phyloP scores from a whole-genome alignment of 2,888 invertebrate species.

The Drosophila eohydei region DNA sequence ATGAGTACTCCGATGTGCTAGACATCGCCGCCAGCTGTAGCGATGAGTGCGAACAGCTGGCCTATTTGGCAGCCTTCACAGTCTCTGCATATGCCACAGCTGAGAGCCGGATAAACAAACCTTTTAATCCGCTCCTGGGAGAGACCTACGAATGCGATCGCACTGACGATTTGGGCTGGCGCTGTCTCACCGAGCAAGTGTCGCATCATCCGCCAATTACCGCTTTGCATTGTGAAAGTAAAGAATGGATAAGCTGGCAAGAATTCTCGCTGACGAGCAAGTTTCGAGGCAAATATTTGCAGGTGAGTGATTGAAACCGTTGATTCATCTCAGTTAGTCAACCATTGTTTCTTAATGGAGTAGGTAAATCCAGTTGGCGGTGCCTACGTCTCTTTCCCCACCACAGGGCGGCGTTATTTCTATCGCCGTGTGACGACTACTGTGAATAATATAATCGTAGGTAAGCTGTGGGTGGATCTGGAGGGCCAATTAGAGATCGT shows the following conservation, averaged over 20 bases:
- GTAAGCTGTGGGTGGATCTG: conserved; percentile 99
- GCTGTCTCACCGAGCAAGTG: conserved; percentile 96
- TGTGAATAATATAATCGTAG: conserved; percentile 99
- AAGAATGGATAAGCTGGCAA: conserved; percentile 97
- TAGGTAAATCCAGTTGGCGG: conserved; percentile 88
- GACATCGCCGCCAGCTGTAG: conserved; percentile 93
- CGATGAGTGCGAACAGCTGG: conserved; percentile 96
- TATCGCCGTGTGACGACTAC: conserved; percentile 99
- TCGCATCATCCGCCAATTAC: conserved; percentile 99
- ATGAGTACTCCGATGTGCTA: conserved; percentile 96
- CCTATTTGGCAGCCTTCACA: conserved; percentile 98
- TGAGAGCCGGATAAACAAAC: conserved; percentile 94
- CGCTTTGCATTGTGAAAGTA: conserved; percentile 97
- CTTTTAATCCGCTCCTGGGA: conserved; percentile 98
- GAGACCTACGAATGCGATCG: conserved; percentile 99
- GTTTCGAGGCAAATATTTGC: conserved; percentile 99
- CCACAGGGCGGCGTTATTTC: conserved; percentile 93
- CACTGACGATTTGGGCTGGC: conserved; percentile 97
- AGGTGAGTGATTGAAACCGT: conserved; percentile 85
- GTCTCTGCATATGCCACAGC: conserved; percentile 97
- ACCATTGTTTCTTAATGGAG: neutral
- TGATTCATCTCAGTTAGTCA: conserved; percentile 14
- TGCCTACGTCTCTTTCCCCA: conserved; percentile 89
- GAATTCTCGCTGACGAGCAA: conserved; percentile 99
- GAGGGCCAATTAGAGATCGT: conserved; percentile 99